phyloP scores from a whole-genome alignment of 1,140 invertebrate genomes.

The Belonocnema kinseyi region DNA sequence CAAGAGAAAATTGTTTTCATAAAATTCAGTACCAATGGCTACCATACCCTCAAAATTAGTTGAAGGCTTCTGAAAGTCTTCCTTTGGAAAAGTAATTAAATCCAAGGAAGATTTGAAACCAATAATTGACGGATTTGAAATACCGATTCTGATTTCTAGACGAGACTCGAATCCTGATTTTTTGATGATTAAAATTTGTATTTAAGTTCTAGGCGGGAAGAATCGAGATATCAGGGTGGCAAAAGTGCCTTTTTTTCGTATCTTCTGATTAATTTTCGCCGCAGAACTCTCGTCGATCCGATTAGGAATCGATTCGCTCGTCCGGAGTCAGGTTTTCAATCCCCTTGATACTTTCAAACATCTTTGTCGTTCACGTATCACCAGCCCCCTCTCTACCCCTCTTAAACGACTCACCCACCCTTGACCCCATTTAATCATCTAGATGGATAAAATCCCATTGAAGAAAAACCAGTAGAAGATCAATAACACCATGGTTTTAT shows the following conservation, averaged over 20 bases:
- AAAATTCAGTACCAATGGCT: background rate
- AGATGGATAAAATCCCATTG: constrained; percentile 21
- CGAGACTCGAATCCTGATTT: too few relatives aligned
- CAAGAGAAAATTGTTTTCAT: background rate
- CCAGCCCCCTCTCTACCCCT: constrained; percentile 6
- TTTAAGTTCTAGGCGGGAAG: too few relatives aligned
- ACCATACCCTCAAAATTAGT: constrained; percentile 12
- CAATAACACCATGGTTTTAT: background rate
- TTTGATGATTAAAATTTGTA: too few relatives aligned
- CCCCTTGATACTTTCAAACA: constrained; percentile 4
- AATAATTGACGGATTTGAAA: background rate
- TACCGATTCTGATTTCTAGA: too few relatives aligned
- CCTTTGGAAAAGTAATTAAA: background rate
- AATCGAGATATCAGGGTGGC: too few relatives aligned
- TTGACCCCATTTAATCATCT: constrained; percentile 13
- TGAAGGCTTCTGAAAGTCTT: background rate
- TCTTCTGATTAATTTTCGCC: background rate
- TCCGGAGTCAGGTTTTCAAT: constrained; percentile 17
- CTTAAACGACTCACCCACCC: constrained; percentile 9
- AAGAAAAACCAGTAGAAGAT: constrained; percentile 17
- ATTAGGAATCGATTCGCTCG: constrained; percentile 11
- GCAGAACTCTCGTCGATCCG: constrained; percentile 14
- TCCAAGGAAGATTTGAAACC: background rate
- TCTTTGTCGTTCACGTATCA: constrained; percentile 19
- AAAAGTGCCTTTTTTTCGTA: background rate